Percentiles rank a stretch among this genome's conserved stretches.
These are phyloP conservation scores for Dicentrarchus labrax DNA, from an alignment of 2,113 vertebrate species.

Conservation along the genomic window DNA sequence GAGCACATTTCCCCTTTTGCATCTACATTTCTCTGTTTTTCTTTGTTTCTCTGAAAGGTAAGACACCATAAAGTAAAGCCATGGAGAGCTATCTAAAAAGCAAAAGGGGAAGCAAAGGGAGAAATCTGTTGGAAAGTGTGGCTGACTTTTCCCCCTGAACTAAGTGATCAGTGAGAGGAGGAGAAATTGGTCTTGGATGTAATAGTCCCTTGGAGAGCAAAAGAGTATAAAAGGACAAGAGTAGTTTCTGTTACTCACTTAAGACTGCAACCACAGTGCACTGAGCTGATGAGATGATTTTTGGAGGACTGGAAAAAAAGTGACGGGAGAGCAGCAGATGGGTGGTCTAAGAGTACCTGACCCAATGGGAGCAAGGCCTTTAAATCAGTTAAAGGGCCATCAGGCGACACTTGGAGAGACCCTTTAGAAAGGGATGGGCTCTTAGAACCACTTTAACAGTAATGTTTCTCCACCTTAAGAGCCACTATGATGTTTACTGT, in stretches of 20 bases:
- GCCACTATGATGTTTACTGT: slow-evolving; percentile 24
- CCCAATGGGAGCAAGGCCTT: slow-evolving; percentile 52
- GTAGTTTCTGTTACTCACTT: slow-evolving; percentile 50
- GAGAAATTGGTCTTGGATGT: slow-evolving; percentile 51
- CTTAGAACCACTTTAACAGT: slow-evolving; percentile 45
- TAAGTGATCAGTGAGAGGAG: slow-evolving; percentile 35
- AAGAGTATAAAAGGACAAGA: slow-evolving; percentile 43
- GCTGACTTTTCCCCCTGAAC: slow-evolving; percentile 12
- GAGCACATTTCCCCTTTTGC: slow-evolving; percentile 26
- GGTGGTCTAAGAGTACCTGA: slow-evolving; percentile 62
- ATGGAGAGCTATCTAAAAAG: slow-evolving; percentile 25
- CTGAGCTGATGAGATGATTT: slow-evolving; percentile 56
- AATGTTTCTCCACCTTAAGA: slow-evolving; percentile 31
- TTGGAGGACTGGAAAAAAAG: slow-evolving; percentile 43
- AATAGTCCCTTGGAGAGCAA: slow-evolving; percentile 48
- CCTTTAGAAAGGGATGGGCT: slow-evolving; percentile 19
- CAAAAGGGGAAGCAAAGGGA: neutral
- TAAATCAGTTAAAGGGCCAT: slow-evolving; percentile 67
- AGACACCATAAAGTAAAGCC: slow-evolving; percentile 4
- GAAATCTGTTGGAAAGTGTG: slow-evolving; percentile 10
- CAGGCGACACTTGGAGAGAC: slow-evolving; percentile 52
- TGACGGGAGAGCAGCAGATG: slow-evolving; percentile 35
- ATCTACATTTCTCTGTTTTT: slow-evolving; percentile 22
- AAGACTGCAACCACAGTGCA: slow-evolving; percentile 40
- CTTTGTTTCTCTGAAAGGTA: slow-evolving; percentile 30